These are phyloP conservation scores for Beris morrisii DNA, from an alignment of 2,888 invertebrate genomes.

Conservation along the genomic window DNA sequence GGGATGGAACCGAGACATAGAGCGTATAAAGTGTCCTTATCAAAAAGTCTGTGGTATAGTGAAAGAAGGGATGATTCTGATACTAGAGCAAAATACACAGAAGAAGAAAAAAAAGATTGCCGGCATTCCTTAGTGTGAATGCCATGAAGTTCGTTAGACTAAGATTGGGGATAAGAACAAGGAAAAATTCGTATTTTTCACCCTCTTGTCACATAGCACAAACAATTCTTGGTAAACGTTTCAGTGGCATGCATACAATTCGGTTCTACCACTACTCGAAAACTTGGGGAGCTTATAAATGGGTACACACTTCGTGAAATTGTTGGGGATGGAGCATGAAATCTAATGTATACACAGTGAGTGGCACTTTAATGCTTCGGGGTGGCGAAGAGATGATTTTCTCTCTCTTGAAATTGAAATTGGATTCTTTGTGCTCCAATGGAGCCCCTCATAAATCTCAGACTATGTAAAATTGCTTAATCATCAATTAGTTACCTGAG, in stretches of 20 bases:
- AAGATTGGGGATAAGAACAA: background rate
- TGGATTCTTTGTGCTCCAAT: constrained; percentile 14
- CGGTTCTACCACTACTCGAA: too few relatives aligned
- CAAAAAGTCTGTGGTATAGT: background rate
- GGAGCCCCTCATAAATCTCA: constrained; percentile 28
- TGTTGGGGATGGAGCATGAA: background rate
- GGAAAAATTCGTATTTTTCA: constrained; percentile 19
- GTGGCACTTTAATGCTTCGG: constrained; percentile 20
- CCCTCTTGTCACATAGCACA: constrained; percentile 22
- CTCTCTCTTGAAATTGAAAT: constrained; percentile 9
- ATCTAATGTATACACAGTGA: constrained; percentile 9
- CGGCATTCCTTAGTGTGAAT: constrained; percentile 4
- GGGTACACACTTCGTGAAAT: too few relatives aligned
- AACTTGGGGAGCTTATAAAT: too few relatives aligned
- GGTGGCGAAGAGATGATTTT: constrained; percentile 3
- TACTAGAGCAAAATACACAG: background rate
- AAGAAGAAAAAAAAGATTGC: too few relatives aligned
- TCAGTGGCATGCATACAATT: background rate
- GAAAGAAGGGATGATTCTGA: constrained; percentile 8
- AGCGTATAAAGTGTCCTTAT: constrained; percentile 1
- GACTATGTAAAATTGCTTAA: constrained; percentile 28
- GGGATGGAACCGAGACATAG: constrained; percentile 1
- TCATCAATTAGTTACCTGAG: constrained; percentile 30
- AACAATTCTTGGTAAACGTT: constrained; percentile 6
- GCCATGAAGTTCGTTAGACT: background rate